Conservation (phyloP, 2,797 vertebrate species). For the Taenioides sp. region DNA sequence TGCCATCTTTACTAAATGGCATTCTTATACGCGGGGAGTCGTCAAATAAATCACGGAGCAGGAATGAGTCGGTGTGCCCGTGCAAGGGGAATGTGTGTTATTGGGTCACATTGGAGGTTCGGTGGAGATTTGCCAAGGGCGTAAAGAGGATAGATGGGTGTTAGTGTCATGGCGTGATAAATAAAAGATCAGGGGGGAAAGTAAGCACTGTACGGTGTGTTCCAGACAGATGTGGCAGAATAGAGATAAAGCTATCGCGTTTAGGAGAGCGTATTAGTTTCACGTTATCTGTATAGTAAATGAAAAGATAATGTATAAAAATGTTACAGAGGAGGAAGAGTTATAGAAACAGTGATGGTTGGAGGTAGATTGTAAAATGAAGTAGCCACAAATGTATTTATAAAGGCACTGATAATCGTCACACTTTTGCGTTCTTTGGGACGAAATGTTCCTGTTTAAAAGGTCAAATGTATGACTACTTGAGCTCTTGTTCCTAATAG, state of each 20-base stretch:
- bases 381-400: not conserved
- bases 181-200: slow-evolving; percentile 32
- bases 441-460: not conserved
- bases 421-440: not conserved
- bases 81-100: slow-evolving; percentile 36
- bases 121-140: slow-evolving; percentile 38
- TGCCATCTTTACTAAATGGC: slow-evolving; percentile 80
- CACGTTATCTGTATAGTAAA: slow-evolving; percentile 1
- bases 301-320: slow-evolving; percentile 8
- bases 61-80: slow-evolving; percentile 27
- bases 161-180: slow-evolving; percentile 25
- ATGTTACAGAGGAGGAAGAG: not conserved
- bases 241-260: not conserved
- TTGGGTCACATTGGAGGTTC: slow-evolving; percentile 51
- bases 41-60: slow-evolving; percentile 74
- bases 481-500: not conserved
- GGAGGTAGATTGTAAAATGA: not conserved
- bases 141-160: slow-evolving; percentile 11
- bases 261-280: slow-evolving; percentile 1
- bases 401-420: not conserved
- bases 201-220: not conserved
- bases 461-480: not conserved
- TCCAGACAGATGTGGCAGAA: slow-evolving; percentile 3
- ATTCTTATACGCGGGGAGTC: slow-evolving; percentile 70
- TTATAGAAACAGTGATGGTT: not conserved